Evolutionary conservation across 2,888 invertebrate genomes (phyloP).

Genomic region (Rhagonycha lutea): DNA sequence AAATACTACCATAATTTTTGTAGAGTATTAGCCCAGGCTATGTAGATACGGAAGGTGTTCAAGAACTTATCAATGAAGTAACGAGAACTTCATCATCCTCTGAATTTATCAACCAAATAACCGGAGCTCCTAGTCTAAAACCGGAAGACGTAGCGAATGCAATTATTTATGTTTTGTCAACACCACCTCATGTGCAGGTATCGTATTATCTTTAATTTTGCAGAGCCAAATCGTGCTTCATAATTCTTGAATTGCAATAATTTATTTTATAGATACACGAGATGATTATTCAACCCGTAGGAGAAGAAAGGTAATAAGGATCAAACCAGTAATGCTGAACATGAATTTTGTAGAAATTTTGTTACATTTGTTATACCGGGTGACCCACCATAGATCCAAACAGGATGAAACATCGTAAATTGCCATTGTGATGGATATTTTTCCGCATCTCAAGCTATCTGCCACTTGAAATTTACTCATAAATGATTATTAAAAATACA

Average conservation of each 20-base stretch:
- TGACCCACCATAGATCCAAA: too few relatives aligned
- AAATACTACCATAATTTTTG: neutral
- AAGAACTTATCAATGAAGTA: too few relatives aligned
- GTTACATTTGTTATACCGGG: too few relatives aligned
- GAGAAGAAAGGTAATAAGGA: neutral
- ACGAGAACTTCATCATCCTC: too few relatives aligned
- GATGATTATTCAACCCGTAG: neutral
- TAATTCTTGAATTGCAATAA: neutral
- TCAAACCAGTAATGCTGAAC: too few relatives aligned
- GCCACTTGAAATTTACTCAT: too few relatives aligned
- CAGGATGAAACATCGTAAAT: too few relatives aligned
- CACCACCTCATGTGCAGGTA: neutral
- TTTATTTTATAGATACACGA: neutral
- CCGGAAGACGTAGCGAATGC: neutral
- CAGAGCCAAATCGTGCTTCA: neutral
- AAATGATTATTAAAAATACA: too few relatives aligned
- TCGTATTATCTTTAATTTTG: too few relatives aligned
- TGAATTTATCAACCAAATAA: neutral
- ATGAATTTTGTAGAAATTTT: too few relatives aligned
- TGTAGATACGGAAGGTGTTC: neutral
- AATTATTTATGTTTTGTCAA: neutral
- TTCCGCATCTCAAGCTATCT: too few relatives aligned
- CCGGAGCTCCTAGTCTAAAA: neutral
- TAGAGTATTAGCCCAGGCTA: neutral
- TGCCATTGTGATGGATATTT: too few relatives aligned